phyloP scores from a whole-genome alignment of 1,140 invertebrate species.

The Atta texana region DNA sequence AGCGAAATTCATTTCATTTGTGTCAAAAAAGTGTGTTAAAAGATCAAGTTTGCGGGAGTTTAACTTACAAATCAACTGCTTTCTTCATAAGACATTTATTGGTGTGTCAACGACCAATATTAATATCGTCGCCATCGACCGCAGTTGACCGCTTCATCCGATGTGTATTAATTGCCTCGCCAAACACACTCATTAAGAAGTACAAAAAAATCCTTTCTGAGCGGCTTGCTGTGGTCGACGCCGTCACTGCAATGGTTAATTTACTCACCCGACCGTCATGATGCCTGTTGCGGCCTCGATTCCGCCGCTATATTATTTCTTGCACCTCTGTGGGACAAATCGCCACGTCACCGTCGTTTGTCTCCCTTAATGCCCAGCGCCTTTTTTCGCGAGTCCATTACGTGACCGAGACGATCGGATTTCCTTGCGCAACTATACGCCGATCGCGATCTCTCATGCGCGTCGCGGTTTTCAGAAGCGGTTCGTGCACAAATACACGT shows the following conservation, averaged over 20 bases:
- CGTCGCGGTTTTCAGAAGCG: conserved; percentile 49
- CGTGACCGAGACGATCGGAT: conserved; percentile 67
- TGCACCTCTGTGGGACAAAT: conserved; percentile 37
- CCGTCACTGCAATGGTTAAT: conserved; percentile 32
- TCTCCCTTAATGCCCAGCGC: conserved; percentile 49
- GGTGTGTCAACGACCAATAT: background rate
- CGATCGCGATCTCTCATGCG: conserved; percentile 51
- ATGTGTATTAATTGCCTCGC: conserved; percentile 20
- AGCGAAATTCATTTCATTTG: no score
- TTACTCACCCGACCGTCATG: background rate
- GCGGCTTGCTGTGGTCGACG: background rate
- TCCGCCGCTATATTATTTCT: conserved; percentile 58
- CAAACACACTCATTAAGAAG: conserved; percentile 22
- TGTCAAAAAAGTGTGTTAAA: no score
- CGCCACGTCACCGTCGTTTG: conserved; percentile 63
- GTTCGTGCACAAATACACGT: background rate
- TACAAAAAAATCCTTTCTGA: conserved; percentile 29
- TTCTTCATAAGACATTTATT: background rate
- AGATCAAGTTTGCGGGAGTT: no score
- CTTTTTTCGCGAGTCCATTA: conserved; percentile 51
- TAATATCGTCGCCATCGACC: background rate
- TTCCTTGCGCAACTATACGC: conserved; percentile 66
- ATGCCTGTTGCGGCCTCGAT: conserved; percentile 50
- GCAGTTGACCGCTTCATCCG: conserved; percentile 6
- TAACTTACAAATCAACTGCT: background rate